A percentile compares a stretch with the other conserved stretches of the same genome.
These are phyloP conservation scores for Balearica regulorum DNA, from an alignment of 2,797 vertebrate species.

Conservation along the genomic window DNA sequence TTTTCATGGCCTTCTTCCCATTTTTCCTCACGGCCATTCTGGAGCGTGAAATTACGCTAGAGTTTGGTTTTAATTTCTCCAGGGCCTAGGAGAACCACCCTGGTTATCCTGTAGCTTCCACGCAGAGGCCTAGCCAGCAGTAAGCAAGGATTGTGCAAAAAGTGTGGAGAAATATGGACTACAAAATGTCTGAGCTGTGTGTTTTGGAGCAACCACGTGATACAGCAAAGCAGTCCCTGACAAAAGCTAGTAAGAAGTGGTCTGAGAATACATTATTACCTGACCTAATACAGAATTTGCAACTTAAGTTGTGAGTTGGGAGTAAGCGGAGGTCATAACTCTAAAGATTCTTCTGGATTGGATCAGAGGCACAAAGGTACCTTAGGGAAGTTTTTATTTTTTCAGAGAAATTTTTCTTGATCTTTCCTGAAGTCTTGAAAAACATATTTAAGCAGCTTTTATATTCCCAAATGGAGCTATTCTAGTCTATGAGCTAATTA, in stretches of 20 bases:
- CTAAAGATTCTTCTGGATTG: neutral
- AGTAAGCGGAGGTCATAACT: neutral
- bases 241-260: neutral
- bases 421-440: constrained; percentile 44
- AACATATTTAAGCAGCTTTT: constrained; percentile 29
- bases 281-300: neutral
- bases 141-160: neutral
- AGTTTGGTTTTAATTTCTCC: neutral
- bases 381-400: neutral
- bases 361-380: neutral
- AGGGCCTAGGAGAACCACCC: neutral
- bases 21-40: neutral
- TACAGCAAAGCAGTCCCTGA: neutral
- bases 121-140: neutral
- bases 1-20: neutral
- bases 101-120: neutral
- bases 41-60: neutral
- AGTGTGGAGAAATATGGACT: neutral
- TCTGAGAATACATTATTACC: neutral
- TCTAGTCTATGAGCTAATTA: constrained; percentile 44
- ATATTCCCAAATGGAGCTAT: constrained; percentile 27
- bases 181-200: neutral
- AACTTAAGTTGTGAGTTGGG: neutral
- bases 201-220: neutral
- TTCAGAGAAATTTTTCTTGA: neutral